Conservation (phyloP, 2,888 invertebrate genomes). For the Myopa tessellatipennis region DNA sequence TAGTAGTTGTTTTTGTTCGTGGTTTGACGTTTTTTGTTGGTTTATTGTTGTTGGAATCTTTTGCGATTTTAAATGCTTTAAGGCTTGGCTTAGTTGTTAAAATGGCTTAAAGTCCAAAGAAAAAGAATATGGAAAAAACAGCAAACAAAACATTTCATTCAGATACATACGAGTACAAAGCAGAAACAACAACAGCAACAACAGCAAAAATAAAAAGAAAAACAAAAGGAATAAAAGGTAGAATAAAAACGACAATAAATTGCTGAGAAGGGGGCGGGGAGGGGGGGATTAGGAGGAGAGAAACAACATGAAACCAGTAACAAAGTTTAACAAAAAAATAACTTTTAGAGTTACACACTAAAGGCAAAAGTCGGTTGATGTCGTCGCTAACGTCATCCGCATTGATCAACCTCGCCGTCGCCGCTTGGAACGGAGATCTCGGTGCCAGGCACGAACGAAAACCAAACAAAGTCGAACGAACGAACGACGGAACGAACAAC, state of each 20-base stretch:
- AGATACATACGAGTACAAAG: neutral
- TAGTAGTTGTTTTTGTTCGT: neutral
- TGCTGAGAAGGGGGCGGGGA: too few relatives aligned
- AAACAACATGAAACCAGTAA: too few relatives aligned
- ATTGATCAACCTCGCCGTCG: conserved; percentile 39
- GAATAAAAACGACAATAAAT: too few relatives aligned
- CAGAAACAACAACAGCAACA: conserved; percentile 13
- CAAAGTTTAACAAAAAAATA: neutral
- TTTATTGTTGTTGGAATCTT: conserved; percentile 4
- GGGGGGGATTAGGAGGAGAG: too few relatives aligned
- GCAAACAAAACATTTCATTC: neutral
- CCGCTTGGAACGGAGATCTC: conserved; percentile 61
- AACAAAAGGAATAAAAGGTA: too few relatives aligned
- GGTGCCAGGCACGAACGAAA: conserved; percentile 60
- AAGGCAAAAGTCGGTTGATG: conserved; percentile 44
- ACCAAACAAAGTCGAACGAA: conserved; percentile 28
- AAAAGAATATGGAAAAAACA: conserved; percentile 9
- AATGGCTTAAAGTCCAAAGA: conserved; percentile 28
- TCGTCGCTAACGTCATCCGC: conserved; percentile 49
- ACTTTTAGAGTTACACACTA: neutral
- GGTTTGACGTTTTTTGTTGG: neutral
- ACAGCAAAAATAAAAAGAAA: neutral
- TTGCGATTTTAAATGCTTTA: neutral
- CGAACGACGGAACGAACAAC: conserved; percentile 34
- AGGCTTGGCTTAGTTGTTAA: conserved; percentile 20